These are phyloP conservation scores for Nematolebias whitei DNA, from an alignment of 2,113 vertebrate genomes.

Conservation along the genomic window DNA sequence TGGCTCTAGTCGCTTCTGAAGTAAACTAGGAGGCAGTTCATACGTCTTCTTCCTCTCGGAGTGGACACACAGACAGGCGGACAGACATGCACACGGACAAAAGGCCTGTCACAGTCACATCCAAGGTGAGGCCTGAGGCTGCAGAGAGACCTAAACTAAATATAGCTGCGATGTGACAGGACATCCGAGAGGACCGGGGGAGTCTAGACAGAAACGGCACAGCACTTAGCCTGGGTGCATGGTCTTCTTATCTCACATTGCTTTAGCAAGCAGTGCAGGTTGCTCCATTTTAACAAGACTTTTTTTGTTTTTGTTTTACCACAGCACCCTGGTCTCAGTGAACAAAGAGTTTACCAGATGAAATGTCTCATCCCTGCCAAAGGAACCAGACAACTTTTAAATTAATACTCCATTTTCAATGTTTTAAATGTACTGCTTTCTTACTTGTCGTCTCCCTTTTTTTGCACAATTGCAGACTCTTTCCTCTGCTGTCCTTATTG, in stretches of 20 bases:
- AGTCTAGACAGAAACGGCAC: constrained; percentile 62
- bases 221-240: constrained; percentile 24
- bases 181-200: constrained; percentile 65
- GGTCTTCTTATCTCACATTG: constrained; percentile 51
- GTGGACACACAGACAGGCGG: constrained; percentile 29
- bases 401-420: constrained; percentile 33
- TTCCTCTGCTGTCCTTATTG: constrained; percentile 7
- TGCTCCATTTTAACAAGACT: constrained; percentile 21
- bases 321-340: constrained; percentile 10
- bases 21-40: constrained; percentile 1
- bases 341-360: constrained; percentile 39
- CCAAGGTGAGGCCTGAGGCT: constrained; percentile 35
- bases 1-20: not conserved
- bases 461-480: constrained; percentile 22
- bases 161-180: constrained; percentile 71
- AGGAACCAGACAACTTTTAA: constrained; percentile 63
- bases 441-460: constrained; percentile 14
- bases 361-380: constrained; percentile 71
- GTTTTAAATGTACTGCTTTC: constrained; percentile 49
- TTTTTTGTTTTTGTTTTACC: not conserved
- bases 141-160: constrained; percentile 54
- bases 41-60: constrained; percentile 3
- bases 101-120: constrained; percentile 33
- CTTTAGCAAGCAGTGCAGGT: constrained; percentile 28
- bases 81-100: constrained; percentile 32